Conservation (phyloP, 2,888 invertebrate species). For the Chydorus sphaericus region DNA sequence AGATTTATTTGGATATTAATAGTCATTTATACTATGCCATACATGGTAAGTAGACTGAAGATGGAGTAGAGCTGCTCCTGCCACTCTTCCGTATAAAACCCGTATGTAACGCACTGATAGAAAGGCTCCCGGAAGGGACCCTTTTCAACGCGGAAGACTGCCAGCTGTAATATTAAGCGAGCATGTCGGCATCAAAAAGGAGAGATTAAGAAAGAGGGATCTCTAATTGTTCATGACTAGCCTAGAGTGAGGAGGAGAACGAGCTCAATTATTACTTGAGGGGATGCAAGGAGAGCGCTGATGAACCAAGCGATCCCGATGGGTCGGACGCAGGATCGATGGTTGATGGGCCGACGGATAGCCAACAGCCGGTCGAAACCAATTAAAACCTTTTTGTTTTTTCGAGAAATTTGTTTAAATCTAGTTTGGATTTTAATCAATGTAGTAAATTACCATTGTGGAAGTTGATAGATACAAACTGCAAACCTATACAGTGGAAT, state of each 20-base stretch:
- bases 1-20: no score
- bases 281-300: slow-evolving; percentile 56
- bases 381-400: slow-evolving; percentile 45
- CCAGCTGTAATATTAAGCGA: no score
- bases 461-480: slow-evolving; percentile 68
- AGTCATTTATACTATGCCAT: no score
- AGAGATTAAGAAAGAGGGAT: no score
- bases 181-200: no score
- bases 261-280: slow-evolving; percentile 77
- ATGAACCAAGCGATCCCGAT: slow-evolving; percentile 54
- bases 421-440: no score
- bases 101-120: slow-evolving; percentile 67
- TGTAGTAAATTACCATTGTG: slow-evolving; percentile 45
- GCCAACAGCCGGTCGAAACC: slow-evolving; percentile 62
- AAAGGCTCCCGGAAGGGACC: slow-evolving; percentile 69
- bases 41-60: slow-evolving; percentile 54
- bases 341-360: neutral
- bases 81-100: slow-evolving; percentile 60
- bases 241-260: neutral
- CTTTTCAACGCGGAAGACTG: slow-evolving; percentile 54
- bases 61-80: slow-evolving; percentile 66
- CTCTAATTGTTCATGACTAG: no score
- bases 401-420: no score
- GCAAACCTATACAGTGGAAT: no score
- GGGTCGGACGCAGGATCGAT: slow-evolving; percentile 44